These are phyloP conservation scores for Morpho helenor DNA, from an alignment of 2,888 invertebrate genomes.

Conservation along the genomic window DNA sequence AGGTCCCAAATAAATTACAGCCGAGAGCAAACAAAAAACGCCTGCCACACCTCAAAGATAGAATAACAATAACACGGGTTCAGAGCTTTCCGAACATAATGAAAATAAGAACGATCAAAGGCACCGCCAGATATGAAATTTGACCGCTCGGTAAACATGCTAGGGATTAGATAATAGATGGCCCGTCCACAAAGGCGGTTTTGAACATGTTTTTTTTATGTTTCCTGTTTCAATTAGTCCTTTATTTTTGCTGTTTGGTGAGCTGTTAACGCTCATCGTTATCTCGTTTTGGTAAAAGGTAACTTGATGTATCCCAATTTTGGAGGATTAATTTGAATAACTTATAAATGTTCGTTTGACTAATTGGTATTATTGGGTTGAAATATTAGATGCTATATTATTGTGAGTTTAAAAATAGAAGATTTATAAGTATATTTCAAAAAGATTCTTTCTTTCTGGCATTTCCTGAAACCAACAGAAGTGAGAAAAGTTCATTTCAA, in stretches of 20 bases:
- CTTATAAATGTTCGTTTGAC: slow-evolving; percentile 12
- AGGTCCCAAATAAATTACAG: slow-evolving; percentile 53
- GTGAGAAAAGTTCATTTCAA: no score
- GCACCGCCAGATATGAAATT: slow-evolving; percentile 44
- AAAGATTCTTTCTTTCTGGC: no score
- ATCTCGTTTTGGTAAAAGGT: slow-evolving; percentile 20
- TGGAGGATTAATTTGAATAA: slow-evolving; percentile 16
- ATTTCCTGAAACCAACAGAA: no score
- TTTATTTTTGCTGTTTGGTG: slow-evolving; percentile 31
- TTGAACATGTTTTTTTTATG: slow-evolving; percentile 27
- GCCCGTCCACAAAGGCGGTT: slow-evolving; percentile 26
- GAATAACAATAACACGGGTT: slow-evolving; percentile 66
- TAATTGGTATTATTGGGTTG: slow-evolving; percentile 13
- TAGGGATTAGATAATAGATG: slow-evolving; percentile 38
- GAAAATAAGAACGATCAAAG: slow-evolving; percentile 43
- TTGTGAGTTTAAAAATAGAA: no score
- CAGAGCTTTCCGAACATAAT: slow-evolving; percentile 42
- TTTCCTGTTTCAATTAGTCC: slow-evolving; percentile 36
- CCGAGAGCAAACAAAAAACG: slow-evolving; percentile 50
- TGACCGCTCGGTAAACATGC: slow-evolving; percentile 47
- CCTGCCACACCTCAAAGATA: slow-evolving; percentile 59
- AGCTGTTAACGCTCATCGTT: slow-evolving; percentile 24
- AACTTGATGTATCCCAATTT: slow-evolving; percentile 3
- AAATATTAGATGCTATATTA: no score
- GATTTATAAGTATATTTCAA: no score